Evolutionary conservation across 2,888 invertebrate genomes (phyloP).

Genomic region (Drosophila fungiperda): DNA sequence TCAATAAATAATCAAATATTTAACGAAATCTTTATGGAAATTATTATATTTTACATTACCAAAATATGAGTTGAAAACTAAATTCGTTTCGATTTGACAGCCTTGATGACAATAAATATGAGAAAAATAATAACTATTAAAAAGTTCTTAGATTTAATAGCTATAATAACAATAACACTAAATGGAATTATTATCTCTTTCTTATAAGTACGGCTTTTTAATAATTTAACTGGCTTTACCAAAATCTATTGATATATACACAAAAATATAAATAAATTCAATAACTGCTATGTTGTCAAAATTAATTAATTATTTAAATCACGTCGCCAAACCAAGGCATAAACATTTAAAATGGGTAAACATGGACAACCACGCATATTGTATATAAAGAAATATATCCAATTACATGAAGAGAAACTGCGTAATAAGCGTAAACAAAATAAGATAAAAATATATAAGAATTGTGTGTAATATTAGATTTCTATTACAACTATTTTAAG

Average conservation of each 20-base stretch:
- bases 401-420: neutral
- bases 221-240: neutral
- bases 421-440: neutral
- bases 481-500: slow-evolving; percentile 16
- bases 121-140: neutral
- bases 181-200: neutral
- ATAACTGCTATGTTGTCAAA: neutral
- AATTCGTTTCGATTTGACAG: neutral
- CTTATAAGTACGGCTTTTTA: neutral
- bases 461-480: neutral
- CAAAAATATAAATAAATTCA: neutral
- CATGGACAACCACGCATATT: slow-evolving; percentile 4
- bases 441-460: neutral
- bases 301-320: slow-evolving; percentile 14
- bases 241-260: neutral
- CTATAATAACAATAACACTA: neutral
- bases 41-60: neutral
- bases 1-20: neutral
- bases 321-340: slow-evolving; percentile 23
- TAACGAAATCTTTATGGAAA: neutral
- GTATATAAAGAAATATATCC: neutral
- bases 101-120: neutral
- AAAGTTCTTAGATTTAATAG: neutral
- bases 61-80: neutral
- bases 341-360: neutral